Evolutionary conservation across 2,888 invertebrate genomes (phyloP), one percentile per base, ranked within the genome.

Genomic region (Plebejus argus): DNA sequence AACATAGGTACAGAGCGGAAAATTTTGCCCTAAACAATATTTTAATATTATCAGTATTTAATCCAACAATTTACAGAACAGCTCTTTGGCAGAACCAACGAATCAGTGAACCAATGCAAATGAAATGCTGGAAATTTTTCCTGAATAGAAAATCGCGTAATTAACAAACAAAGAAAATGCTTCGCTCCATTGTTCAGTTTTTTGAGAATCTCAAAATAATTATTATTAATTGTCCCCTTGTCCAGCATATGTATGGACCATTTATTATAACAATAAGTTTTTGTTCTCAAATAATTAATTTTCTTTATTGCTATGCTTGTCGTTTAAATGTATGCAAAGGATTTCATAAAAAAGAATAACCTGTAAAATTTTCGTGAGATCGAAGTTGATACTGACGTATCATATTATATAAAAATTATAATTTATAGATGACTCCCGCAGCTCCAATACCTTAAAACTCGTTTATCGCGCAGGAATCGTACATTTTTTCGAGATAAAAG

Each of bases 121-220:
- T 28, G 33, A 18, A 66, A 15, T 6, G 66, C 15, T 23, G 66
- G 1, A 28, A 66, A 66, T 18, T 12, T 66, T 33, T 23, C 10
- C 20, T 15, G 61, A 28, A 33, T 33, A 33, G 18, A 66, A 66
- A 66, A 66, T 66, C 61, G 23, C 8, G 66, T 66, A 28, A 66
- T 66, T 66, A 33, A 66, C 66, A 66, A 66, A 66, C 66, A 66
- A 66, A 66, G 28, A 33, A 66, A 33, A 66, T 66, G 23, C 66
- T 66, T 66, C 28, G 66, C 28, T 33, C 66, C 28, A 66, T 66
- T 66, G 66, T 66, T 66, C 61, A 12, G 28, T 66, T 28, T 66
- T 66, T 33, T 66, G 66, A 66, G 66, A 66, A 66, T 66, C 28
- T 6, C 15, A 66, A 66, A 33, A 66, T 66, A 23, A 66, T 66